Conservation (phyloP, 2,888 invertebrate species). For the Apeira syringaria region DNA sequence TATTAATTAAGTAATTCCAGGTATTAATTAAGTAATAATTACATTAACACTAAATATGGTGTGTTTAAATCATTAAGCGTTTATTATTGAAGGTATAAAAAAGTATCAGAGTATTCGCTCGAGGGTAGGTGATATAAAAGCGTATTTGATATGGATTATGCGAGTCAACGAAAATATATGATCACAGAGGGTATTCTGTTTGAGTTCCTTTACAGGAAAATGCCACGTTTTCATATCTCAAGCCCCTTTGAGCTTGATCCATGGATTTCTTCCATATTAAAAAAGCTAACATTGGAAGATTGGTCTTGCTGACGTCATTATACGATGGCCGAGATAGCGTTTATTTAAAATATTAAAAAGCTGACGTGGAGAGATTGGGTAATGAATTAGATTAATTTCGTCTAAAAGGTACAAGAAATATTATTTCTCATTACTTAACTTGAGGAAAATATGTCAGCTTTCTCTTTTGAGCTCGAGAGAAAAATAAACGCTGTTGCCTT, state of each 20-base stretch:
- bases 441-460: conserved; percentile 2
- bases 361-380: conserved; percentile 14
- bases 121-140: conserved; percentile 19
- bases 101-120: conserved; percentile 18
- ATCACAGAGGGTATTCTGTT: conserved; percentile 41
- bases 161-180: conserved; percentile 50
- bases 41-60: too few species aligned
- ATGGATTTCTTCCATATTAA: conserved; percentile 34
- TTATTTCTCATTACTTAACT: conserved; percentile 2
- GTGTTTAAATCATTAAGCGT: too few species aligned
- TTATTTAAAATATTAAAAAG: conserved; percentile 23
- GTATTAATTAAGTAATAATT: too few species aligned
- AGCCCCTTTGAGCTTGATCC: conserved; percentile 35
- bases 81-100: not conserved
- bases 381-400: conserved; percentile 20
- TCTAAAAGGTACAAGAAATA: conserved; percentile 5
- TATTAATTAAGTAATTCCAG: too few species aligned
- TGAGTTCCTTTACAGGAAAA: conserved; percentile 43
- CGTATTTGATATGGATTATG: conserved; percentile 47
- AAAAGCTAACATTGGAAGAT: conserved; percentile 26
- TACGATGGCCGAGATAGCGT: conserved; percentile 7
- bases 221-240: conserved; percentile 36
- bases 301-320: conserved; percentile 15
- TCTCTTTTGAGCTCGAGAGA: not conserved
- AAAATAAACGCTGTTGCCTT: too few species aligned